Conservation (phyloP, 2,888 invertebrate genomes). For the Julus scandinavius region DNA sequence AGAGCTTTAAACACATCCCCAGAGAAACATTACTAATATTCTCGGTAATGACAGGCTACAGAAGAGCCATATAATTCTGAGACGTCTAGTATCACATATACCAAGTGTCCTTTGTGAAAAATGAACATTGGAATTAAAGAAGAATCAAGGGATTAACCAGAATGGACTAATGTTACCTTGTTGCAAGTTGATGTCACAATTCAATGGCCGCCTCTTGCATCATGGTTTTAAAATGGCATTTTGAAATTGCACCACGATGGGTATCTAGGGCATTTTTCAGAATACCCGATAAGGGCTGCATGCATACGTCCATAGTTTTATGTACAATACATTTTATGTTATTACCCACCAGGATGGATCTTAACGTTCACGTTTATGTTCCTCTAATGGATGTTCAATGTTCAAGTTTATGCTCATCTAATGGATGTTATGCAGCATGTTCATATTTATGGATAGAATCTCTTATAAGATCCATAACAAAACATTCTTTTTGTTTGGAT, state of each 20-base stretch:
- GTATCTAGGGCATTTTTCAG: neutral
- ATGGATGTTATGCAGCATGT: neutral
- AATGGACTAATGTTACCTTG: no score
- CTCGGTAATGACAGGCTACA: neutral
- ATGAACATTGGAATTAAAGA: no score
- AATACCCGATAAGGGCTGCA: no score
- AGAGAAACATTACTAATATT: neutral
- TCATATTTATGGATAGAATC: neutral
- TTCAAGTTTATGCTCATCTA: neutral
- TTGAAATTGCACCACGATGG: neutral
- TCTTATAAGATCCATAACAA: neutral
- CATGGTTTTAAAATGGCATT: no score
- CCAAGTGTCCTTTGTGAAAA: neutral
- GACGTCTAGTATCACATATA: no score
- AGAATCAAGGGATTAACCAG: no score
- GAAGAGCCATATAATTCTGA: neutral
- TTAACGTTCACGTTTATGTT: neutral
- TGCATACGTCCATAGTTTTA: neutral
- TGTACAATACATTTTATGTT: neutral
- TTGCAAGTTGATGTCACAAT: neutral
- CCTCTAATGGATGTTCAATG: neutral
- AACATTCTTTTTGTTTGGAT: neutral
- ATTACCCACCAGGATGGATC: neutral
- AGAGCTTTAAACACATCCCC: neutral
- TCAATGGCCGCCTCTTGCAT: neutral